Conservation (phyloP, 2,113 vertebrate species). For the Catharus bicknelli region DNA sequence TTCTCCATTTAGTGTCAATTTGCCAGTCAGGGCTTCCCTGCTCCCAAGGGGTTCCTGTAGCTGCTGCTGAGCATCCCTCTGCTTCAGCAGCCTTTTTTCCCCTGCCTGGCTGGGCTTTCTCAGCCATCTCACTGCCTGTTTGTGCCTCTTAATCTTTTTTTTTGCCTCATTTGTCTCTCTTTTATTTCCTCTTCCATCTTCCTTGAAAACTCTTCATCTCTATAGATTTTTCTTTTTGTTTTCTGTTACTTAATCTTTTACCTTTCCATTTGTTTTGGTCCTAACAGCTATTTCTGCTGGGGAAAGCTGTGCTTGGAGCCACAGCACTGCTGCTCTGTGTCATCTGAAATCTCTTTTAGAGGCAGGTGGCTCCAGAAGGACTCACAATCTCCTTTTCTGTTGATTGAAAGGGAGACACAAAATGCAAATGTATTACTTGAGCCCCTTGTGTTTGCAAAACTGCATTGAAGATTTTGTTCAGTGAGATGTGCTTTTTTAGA, state of each 20-base stretch:
- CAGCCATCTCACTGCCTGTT: background rate
- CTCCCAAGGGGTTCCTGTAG: background rate
- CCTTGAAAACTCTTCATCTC: background rate
- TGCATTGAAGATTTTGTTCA: conserved; percentile 40
- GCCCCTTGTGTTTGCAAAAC: conserved; percentile 12
- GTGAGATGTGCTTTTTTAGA: conserved; percentile 30
- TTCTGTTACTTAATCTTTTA: conserved; percentile 21
- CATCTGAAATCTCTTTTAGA: background rate
- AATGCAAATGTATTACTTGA: conserved; percentile 34
- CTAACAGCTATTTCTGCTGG: conserved; percentile 6
- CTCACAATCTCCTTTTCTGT: background rate
- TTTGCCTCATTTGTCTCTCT: background rate
- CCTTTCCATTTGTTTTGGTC: conserved; percentile 9
- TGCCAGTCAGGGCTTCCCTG: background rate
- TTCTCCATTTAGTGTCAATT: background rate
- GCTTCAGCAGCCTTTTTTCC: background rate
- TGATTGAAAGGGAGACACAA: conserved; percentile 19
- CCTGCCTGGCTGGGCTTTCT: background rate
- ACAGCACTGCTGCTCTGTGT: background rate
- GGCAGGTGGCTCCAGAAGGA: background rate
- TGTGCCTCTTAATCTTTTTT: background rate
- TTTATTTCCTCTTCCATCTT: conserved; percentile 20
- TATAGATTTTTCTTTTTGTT: conserved; percentile 21
- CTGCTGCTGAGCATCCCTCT: background rate
- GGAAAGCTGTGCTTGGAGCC: background rate